Base-by-base conservation (phyloP, 2,888 invertebrate species). In the Himalopsyche japonica region DNA sequence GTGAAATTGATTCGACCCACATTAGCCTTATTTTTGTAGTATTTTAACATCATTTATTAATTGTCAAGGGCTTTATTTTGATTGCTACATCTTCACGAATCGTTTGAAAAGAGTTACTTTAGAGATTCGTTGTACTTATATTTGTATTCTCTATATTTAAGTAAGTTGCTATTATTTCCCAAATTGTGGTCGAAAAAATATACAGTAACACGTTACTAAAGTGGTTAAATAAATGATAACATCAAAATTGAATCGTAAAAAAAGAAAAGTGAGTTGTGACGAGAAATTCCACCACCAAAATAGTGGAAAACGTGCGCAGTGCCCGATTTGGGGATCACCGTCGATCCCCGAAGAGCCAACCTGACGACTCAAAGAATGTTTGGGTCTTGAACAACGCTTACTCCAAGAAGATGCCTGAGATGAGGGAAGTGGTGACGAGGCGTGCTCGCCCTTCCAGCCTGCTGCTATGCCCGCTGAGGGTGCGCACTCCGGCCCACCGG, bases 391-490 rank as follows among this genome's bases (percentile, higher is more conserved):
- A 86, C 85, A 85, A 82, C 82, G 86, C 49, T 5, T 70, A 70
- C 30, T 70, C 70, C 70, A 70, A 70, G 70, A 70, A 70, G 70
- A 70, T 70, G 87, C 83, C 82, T 85, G 83, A 78, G 70, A 70
- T 70, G 70, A 20, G 70, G 70, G 70, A 70, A 27, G 70, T 70
- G 15, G 70, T 70, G 24, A 49, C 48, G 81, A 34, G 86, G 43
- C 34, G 79, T 43, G 79, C 80, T 8, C 85, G 86, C 76, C 92
- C 92, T 8, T 92, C 92, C 85, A 92, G 92, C 89, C 87, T 92
- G 87, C 86, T 92, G 78, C 86, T 92, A 76, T 92, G 92, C 87
- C 92, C 91, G 0, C 91, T 92, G 0, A 90, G 89, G 81, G 91
- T 92, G 12, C 92, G 92, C 82, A 57, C 84, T 10, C 80, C 84